Percentiles rank a stretch among this genome's conserved stretches.
phyloP scores from a whole-genome alignment of 2,113 vertebrate species.

The Stomatorhinus ivindoensis region DNA sequence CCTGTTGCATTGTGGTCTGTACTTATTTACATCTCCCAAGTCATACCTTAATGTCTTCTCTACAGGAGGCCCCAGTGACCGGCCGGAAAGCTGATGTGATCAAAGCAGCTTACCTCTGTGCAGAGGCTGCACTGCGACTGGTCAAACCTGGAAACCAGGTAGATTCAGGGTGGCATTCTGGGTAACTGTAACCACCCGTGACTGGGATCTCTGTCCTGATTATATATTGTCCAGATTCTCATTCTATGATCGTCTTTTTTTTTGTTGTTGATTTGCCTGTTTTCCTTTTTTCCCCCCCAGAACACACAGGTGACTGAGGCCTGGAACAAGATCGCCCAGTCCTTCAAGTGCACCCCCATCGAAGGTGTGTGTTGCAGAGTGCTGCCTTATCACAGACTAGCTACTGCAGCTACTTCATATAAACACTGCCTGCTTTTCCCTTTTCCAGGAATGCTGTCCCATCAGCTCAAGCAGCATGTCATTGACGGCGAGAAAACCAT shows the following conservation, averaged over 20 bases:
- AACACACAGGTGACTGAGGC: conserved; percentile 94
- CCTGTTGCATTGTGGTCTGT: not conserved
- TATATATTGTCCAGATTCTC: not conserved
- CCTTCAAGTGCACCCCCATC: conserved; percentile 91
- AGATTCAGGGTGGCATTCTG: not conserved
- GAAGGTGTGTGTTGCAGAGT: conserved; percentile 68
- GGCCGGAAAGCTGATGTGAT: conserved; percentile 93
- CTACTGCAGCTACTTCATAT: not conserved
- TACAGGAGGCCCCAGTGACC: conserved; percentile 76
- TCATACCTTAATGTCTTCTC: not conserved
- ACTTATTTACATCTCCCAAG: not conserved
- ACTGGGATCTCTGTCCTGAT: not conserved
- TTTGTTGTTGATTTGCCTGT: not conserved
- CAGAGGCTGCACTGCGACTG: conserved; percentile 87
- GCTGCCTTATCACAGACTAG: not conserved
- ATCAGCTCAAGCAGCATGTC: conserved; percentile 92
- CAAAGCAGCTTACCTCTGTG: conserved; percentile 88
- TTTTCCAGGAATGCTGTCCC: conserved; percentile 83
- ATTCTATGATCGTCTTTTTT: not conserved
- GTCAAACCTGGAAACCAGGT: conserved; percentile 99
- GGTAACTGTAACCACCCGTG: not conserved
- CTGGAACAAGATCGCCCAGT: conserved; percentile 98
- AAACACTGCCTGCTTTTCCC: not conserved
- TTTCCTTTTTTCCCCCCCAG: conserved; percentile 44
- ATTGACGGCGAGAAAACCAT: conserved; percentile 97